Percentiles rank a stretch among this genome's conserved stretches.
Conservation (phyloP, 2,888 invertebrate species). For the Melanophora roralis region DNA sequence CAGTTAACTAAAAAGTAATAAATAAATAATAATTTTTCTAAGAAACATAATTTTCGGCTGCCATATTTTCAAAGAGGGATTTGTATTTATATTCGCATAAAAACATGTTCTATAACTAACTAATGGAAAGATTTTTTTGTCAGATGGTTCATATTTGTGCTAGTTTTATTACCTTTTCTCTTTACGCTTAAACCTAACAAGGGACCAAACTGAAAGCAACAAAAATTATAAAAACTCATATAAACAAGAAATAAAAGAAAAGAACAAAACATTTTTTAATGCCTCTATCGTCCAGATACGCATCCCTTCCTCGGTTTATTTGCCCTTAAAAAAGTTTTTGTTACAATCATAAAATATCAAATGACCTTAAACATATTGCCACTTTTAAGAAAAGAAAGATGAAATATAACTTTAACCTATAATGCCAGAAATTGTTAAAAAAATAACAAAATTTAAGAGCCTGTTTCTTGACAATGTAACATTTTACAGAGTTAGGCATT, state of each 20-base stretch:
- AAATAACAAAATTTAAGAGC: not conserved
- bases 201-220: not conserved
- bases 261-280: not conserved
- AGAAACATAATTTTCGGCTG: not conserved
- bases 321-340: conserved; percentile 10
- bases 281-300: not conserved
- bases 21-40: conserved; percentile 10
- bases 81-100: conserved; percentile 18
- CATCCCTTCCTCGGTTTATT: not conserved
- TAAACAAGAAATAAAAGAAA: not conserved
- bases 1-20: conserved; percentile 10
- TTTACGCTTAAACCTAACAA: not conserved
- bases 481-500: not conserved
- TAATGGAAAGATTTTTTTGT: not conserved
- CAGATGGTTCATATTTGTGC: not conserved
- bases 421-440: not conserved
- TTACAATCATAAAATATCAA: conserved; percentile 41
- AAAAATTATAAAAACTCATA: not conserved
- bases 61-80: conserved; percentile 5
- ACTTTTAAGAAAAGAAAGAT: conserved; percentile 2
- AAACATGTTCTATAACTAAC: conserved; percentile 24
- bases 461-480: conserved; percentile 2
- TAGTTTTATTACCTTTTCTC: not conserved
- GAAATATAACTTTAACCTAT: not conserved
- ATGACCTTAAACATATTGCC: conserved; percentile 27